Evolutionary conservation across 2,888 invertebrate genomes (phyloP), one percentile per base, ranked within the genome.

Genomic region (Ectemnius cavifrons): DNA sequence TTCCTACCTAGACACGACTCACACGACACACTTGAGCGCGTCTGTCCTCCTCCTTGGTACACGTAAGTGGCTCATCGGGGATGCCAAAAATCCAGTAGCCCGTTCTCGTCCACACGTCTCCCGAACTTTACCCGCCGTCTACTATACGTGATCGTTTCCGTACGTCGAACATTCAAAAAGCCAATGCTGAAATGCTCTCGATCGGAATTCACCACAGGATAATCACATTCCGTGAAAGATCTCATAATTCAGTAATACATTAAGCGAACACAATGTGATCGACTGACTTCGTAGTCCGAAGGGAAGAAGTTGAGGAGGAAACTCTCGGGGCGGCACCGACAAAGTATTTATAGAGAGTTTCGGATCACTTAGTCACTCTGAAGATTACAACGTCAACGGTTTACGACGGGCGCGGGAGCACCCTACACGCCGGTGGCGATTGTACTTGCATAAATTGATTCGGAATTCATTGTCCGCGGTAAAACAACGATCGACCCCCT

Each of bases 391-490:
- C 73, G 56, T 45, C 61, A 13, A 67, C 58, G 47, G 64, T 78
- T 73, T 73, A 67, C 61, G 61, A 64, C 28, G 37, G 11, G 23
- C 59, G 52, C 23, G 69, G 71, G 67, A 73, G 75, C 71, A 63
- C 63, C 67, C 56, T 71, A 68, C 78, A 77, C 65, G 78, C 60
- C 69, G 67, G 69, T 67, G 69, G 77, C 71, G 72, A 77, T 79
- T 67, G 77, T 60, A 68, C 63, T 67, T 64, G 75, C 71, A 79
- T 79, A 79, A 79, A 79, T 78, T 79, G 79, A 79, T 79, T 79
- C 71, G 75, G 71, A 78, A 79, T 79, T 79, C 79, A 79, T 79
- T 79, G 79, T 78, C 79, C 72, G 68, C 75, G 67, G 75, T 78
- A 79, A 79, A 79, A 79, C 78, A 77, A 75, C 78, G 78, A 78